Conservation (phyloP, 2,113 vertebrate species). For the Corythoichthys haematopterus region DNA sequence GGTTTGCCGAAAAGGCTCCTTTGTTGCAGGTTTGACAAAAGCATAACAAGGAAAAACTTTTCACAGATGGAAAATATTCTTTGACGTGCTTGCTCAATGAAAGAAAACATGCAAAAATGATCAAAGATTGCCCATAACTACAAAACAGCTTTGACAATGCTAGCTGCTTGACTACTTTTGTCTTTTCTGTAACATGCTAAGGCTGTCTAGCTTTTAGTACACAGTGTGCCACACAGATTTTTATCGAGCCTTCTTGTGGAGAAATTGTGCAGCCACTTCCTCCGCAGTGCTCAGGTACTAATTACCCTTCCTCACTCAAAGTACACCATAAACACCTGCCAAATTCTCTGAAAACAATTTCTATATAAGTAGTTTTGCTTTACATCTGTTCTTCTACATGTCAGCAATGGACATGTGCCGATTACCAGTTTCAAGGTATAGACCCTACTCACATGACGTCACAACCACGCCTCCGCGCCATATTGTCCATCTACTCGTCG, state of each 20-base stretch:
- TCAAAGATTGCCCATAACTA: background rate
- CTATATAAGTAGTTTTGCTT: background rate
- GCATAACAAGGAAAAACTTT: background rate
- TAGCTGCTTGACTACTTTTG: background rate
- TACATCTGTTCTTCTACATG: background rate
- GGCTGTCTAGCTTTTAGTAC: background rate
- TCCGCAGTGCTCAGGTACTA: constrained; percentile 44
- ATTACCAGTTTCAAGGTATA: too few relatives aligned
- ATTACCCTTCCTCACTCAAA: constrained; percentile 51
- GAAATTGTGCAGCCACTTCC: constrained; percentile 38
- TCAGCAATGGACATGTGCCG: background rate
- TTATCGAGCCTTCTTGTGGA: constrained; percentile 9
- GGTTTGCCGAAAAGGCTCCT: background rate
- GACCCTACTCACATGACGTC: too few relatives aligned
- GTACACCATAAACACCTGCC: constrained; percentile 57
- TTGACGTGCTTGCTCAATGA: background rate
- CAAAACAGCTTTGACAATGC: background rate
- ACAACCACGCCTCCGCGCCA: too few relatives aligned
- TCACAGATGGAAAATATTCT: background rate
- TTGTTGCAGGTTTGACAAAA: background rate
- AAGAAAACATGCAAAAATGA: background rate
- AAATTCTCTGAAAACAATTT: constrained; percentile 17
- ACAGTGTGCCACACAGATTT: background rate
- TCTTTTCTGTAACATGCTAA: background rate
- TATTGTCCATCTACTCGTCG: too few relatives aligned